Evolutionary conservation across 2,113 vertebrate genomes (phyloP), one percentile per base, ranked within the genome.

Genomic region (Pituophis catenifer): DNA sequence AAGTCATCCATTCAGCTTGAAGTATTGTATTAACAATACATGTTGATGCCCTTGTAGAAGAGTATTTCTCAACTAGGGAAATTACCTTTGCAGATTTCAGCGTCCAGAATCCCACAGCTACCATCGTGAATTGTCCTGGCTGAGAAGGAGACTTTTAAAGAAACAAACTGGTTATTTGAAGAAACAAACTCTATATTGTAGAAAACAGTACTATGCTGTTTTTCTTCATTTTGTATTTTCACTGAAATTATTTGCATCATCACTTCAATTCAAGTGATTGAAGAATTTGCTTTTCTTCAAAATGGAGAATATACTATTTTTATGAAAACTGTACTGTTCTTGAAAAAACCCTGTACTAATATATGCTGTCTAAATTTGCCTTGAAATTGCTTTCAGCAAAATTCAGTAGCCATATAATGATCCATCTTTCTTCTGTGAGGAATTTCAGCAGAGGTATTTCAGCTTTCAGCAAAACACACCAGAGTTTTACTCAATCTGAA

Each of bases 301-400:
- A 81, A 21, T 81, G 17, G 19, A 81, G 33, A 21, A 44, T 87
- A 24, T 65, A 5, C 57, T 52, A 65, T 7, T 24, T 19, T 52
- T 50, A 88, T 57, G 3, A 52, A 92, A 88, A 92, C 3, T 23
- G n/a, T 62, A 62, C 19, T 19, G 12, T 62, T 21, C 44, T 10
- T 62, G 17, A 33, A 86, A 87, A 81, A 44, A 1, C 0, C 33
- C 38, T 70, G 24, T 52, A 53, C 85, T 70, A 52, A 88, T 88
- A 26, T 19, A 24, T 88, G 58, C 85, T 50, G 11, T 88, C 86
- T 53, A 92, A 33, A 65, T 54, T 88, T 92, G 86, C 15, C 59
- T 89, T 92, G 58, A 89, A 92, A 89, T 88, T 92, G 21, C 86
- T 92, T 55, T 70, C 12, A 58, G 11, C 53, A 23, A 88, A 92